Conservation (phyloP, 2,888 invertebrate genomes). For the Agrochola circellaris region DNA sequence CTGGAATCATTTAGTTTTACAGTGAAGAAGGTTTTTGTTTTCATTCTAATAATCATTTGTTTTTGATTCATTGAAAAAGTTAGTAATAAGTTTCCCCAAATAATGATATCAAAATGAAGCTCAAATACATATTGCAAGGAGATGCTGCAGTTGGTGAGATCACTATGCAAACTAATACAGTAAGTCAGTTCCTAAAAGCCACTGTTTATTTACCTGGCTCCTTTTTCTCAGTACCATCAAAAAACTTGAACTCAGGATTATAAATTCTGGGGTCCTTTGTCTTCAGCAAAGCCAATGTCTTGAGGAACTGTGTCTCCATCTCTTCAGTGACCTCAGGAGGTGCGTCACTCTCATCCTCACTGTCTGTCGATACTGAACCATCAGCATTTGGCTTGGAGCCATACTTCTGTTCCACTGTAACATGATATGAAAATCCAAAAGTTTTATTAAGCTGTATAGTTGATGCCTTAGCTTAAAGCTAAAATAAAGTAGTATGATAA, state of each 20-base stretch:
- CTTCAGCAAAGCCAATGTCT: constrained; percentile 96
- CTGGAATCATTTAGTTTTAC: constrained; percentile 68
- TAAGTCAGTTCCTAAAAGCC: no score
- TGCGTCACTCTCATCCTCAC: constrained; percentile 92
- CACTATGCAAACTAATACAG: background rate
- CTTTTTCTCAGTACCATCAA: constrained; percentile 88
- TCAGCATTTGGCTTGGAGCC: constrained; percentile 90
- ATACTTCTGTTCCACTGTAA: constrained; percentile 94
- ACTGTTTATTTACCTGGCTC: constrained; percentile 73
- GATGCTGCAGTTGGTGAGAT: background rate
- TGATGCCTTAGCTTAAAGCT: background rate
- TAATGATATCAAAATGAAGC: background rate
- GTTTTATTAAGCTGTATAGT: background rate
- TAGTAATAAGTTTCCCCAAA: background rate
- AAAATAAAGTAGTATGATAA: background rate
- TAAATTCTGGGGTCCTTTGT: constrained; percentile 97
- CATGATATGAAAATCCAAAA: constrained; percentile 16
- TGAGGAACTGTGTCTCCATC: constrained; percentile 96
- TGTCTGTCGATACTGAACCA: constrained; percentile 87
- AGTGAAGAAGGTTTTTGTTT: background rate
- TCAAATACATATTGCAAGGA: background rate
- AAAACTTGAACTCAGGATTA: constrained; percentile 93
- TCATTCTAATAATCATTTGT: background rate
- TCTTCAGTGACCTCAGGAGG: constrained; percentile 91
- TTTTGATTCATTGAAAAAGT: background rate